Evolutionary conservation across 2,888 invertebrate genomes (phyloP).

Genomic region (Allolobophora icterica): DNA sequence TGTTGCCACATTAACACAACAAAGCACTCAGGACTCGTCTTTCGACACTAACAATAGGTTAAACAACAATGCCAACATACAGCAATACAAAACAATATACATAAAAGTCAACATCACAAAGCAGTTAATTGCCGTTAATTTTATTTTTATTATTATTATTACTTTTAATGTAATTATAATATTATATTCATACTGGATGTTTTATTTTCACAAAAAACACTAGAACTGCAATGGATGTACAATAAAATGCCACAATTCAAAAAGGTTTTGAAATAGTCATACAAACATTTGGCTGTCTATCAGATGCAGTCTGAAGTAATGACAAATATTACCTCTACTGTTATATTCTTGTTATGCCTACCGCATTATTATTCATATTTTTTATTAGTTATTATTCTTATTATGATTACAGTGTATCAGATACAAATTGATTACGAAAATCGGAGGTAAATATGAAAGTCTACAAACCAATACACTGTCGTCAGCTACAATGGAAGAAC

Average conservation of each 20-base stretch:
- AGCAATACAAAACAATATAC: not conserved
- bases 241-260: not conserved
- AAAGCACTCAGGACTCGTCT: conserved; percentile 13
- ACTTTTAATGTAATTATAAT: not conserved
- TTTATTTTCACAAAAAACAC: not conserved
- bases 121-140: not conserved
- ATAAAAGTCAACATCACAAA: not conserved
- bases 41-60: not conserved
- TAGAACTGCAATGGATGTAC: not conserved
- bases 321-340: not conserved
- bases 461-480: not conserved
- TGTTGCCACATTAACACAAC: not conserved
- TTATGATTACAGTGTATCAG: not conserved
- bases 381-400: not conserved
- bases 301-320: not conserved
- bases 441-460: conserved; percentile 17
- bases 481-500: not conserved
- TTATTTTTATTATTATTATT: no score
- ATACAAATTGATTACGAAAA: not conserved
- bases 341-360: not conserved
- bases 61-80: not conserved
- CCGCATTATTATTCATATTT: not conserved
- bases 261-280: not conserved
- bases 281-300: not conserved
- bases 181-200: not conserved